Conservation (phyloP, 2,888 invertebrate species). For the Pinctada fucata region DNA sequence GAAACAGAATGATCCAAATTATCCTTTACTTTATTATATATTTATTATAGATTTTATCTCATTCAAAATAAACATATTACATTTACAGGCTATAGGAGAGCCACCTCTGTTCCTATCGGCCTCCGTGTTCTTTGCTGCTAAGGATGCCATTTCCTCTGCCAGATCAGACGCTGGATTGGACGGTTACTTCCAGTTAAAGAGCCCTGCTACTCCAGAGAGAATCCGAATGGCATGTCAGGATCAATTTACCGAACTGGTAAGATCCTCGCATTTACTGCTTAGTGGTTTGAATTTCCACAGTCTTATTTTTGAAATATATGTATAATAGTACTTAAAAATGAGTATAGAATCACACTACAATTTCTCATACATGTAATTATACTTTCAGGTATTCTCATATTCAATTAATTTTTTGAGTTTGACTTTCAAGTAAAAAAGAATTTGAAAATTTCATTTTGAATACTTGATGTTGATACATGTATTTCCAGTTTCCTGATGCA, state of each 20-base stretch:
- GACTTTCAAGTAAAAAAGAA: not conserved
- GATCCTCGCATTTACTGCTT: not conserved
- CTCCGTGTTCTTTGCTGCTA: conserved; percentile 93
- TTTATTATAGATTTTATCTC: too few species aligned
- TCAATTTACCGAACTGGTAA: conserved; percentile 86
- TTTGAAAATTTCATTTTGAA: not conserved
- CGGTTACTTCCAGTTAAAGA: conserved; percentile 81
- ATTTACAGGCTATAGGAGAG: conserved; percentile 92
- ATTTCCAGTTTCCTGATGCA: conserved; percentile 67
- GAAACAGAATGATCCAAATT: too few species aligned
- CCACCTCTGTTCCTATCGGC: conserved; percentile 94
- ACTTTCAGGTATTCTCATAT: not conserved
- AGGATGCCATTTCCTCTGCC: conserved; percentile 87
- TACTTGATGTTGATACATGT: not conserved
- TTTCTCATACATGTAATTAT: too few species aligned
- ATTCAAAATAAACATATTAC: too few species aligned
- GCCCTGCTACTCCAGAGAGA: conserved; percentile 92
- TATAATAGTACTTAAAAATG: not conserved
- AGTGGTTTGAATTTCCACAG: too few species aligned
- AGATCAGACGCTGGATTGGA: conserved; percentile 83
- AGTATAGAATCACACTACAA: too few species aligned
- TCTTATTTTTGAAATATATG: not conserved
- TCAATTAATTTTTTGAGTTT: not conserved
- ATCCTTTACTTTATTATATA: too few species aligned
- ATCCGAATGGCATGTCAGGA: conserved; percentile 94